Evolutionary conservation across 1,140 invertebrate genomes (phyloP), one percentile per base, ranked within the genome.

Genomic region (Trichomalopsis sarcophagae): DNA sequence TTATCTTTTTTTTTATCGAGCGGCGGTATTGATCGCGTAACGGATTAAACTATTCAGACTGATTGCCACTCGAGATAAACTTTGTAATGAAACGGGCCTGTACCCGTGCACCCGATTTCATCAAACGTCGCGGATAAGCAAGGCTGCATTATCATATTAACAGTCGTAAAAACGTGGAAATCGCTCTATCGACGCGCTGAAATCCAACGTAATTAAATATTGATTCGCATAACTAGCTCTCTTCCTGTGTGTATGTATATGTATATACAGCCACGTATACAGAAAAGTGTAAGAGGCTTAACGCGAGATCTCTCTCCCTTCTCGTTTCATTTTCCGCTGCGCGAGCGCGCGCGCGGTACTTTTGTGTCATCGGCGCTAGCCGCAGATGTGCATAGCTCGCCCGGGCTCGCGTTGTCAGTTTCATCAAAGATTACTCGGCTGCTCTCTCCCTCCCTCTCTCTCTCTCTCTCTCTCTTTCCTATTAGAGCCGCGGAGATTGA

Each of bases 141-240:
- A 23, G 5, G 10, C 2, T 30, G 21, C 17, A 21, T 62, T 62
- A 40, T 6, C 5, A n/a, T n/a, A 40, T 6, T 21, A 62, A 62
- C 17, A 62, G 27, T 17, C 55, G 55, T 5, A 62, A 17, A 71
- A 71, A 30, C 33, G 27, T 13, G 1, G 27, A 27, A 27, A 27
- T 27, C 27, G 27, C 33, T 66, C 75, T 82, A 82, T 82, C 47
- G 71, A 9, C 36, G 33, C 27, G 27, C 27, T 82, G 21, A 84
- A 80, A 88, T 87, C 78, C 71, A 50, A 33, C 69, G 33, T 86
- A 85, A 89, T 86, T 82, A 88, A 89, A 88, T 87, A 89, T 89
- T 87, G 87, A 89, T 88, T 88, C 80, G 84, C 74, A 77, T 85
- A 88, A 89, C 73, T 84, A 82, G 73, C 17, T 62, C 17, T 27